Conservation (phyloP, 1,140 invertebrate species). For the Acyrthosiphon pisum region DNA sequence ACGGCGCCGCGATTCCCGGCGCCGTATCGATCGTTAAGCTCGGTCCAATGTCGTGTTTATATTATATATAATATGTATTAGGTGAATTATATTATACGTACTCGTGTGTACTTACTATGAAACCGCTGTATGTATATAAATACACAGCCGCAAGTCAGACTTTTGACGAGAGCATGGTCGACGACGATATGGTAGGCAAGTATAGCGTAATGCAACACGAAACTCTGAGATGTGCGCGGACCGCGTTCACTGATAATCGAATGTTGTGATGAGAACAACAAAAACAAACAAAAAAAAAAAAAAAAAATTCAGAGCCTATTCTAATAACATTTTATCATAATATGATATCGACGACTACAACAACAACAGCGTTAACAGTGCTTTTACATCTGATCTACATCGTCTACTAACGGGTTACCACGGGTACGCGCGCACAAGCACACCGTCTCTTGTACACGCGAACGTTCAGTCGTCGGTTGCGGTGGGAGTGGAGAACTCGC, state of each 20-base stretch:
- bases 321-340: neutral
- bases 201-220: neutral
- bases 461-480: neutral
- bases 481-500: neutral
- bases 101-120: neutral
- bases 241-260: neutral
- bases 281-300: neutral
- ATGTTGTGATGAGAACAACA: neutral
- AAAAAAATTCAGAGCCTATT: neutral
- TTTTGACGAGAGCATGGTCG: neutral
- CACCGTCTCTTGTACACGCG: neutral
- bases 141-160: neutral
- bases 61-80: neutral
- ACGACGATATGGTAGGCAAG: neutral
- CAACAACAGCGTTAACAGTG: neutral
- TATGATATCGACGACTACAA: neutral
- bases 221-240: neutral
- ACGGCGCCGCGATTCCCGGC: neutral
- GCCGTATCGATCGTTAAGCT: neutral
- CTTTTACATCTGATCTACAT: neutral
- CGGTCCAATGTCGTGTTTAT: neutral
- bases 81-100: neutral
- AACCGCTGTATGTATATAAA: conserved; percentile 14
- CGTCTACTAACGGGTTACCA: conserved; percentile 48
- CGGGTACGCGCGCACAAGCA: conserved; percentile 8